These are phyloP conservation scores for Dromococcyx pavoninus DNA, from an alignment of 2,797 vertebrate species.

Conservation along the genomic window DNA sequence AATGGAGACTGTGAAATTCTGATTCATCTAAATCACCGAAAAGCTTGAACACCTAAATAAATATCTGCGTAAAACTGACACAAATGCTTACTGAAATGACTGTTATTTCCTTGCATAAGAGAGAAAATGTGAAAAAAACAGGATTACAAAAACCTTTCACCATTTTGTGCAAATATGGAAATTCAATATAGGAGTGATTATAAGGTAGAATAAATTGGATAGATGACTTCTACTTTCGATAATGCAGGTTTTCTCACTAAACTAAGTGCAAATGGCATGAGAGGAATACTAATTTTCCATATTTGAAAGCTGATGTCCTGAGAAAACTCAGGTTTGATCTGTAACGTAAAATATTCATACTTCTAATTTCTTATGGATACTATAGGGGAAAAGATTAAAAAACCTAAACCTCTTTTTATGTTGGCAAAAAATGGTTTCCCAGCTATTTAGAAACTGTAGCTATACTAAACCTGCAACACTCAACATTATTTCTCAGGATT, in stretches of 20 bases:
- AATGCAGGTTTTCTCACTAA: neutral
- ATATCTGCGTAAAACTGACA: neutral
- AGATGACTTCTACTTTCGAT: neutral
- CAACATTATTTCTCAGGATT: neutral
- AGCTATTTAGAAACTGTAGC: neutral
- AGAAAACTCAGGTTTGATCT: neutral
- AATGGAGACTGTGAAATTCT: neutral
- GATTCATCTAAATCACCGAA: neutral
- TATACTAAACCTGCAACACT: neutral
- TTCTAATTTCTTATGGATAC: neutral
- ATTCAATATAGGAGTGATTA: neutral
- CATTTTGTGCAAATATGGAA: slow-evolving; percentile 5
- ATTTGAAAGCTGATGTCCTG: neutral
- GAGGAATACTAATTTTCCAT: neutral
- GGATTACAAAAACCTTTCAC: neutral
- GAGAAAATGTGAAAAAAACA: neutral
- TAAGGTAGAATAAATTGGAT: neutral
- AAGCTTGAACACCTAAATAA: slow-evolving; percentile 2
- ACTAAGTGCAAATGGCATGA: neutral
- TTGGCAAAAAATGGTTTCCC: accelerated
- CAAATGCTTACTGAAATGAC: neutral
- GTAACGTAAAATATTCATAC: neutral
- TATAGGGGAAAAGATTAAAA: neutral
- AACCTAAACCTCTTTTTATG: neutral
- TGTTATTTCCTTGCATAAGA: neutral